Evolutionary conservation across 2,113 vertebrate species (phyloP), one percentile per base, ranked within the genome.

Genomic region (Neotoma lepida): DNA sequence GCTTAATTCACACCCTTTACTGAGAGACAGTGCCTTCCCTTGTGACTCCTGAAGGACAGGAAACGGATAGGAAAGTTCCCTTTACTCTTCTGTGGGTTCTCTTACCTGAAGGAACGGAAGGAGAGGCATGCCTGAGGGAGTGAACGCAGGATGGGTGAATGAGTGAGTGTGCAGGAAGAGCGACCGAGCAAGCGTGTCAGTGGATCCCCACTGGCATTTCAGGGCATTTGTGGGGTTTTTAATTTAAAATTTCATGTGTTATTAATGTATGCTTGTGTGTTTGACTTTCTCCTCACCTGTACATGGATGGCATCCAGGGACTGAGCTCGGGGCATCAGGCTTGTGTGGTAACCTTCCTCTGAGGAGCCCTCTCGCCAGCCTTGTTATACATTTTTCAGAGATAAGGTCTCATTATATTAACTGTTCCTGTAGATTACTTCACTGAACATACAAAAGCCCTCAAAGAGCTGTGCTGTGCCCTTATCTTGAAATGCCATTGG

Each of bases 171-270:
- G n/a, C n/a, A n/a, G 39, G 33, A 3, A 14, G 44, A 63, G 41
- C 2, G 1, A 9, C 9, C 1, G 3, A 46, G 54, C 49, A 30
- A 44, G 14, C 33, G 30, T 0, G 5, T 10, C 22, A 4, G 70
- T 18, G 63, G 39, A 4, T 18, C 35, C 64, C 12, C 0, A 0
- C 1, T 14, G 20, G 49, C 54, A 14, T 22, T 49, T 76, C 28
- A 6, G 33, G 44, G 1, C 26, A 73, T 41, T 58, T 81, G n/a
- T 39, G 35, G 0, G 2, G 30, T 54, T 15, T n/a, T 54, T 22
- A n/a, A 14, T 26, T 81, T 58, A 44, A 44, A 74, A 74, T 54
- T 24, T 51, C 35, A 41, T 61, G 54, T 41, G n/a, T 61, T 82
- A 15, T 58, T 58, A 41, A 41, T 61, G 56, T 82, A 24, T 61